Evolutionary conservation across 2,113 vertebrate species (phyloP).

Genomic region (Budorcas taxicolor): DNA sequence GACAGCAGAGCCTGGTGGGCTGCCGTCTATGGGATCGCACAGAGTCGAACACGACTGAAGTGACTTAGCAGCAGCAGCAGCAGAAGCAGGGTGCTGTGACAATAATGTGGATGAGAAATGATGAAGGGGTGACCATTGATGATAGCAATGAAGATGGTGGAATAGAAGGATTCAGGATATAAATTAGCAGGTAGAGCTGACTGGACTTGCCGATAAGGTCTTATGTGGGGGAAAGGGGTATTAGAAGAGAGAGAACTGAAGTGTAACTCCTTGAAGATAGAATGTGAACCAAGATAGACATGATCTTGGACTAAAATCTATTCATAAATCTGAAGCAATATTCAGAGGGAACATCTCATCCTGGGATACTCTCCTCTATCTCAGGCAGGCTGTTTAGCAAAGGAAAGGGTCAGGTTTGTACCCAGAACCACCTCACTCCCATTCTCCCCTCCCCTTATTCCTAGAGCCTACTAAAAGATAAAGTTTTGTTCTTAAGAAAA

Average conservation of each 20-base stretch:
- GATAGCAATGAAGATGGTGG: not conserved
- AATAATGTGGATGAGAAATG: not conserved
- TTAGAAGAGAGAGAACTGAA: not conserved
- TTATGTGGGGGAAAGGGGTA: not conserved
- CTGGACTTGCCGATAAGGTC: not conserved
- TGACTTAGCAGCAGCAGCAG: not conserved
- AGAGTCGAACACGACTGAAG: not conserved
- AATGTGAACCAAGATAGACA: not conserved
- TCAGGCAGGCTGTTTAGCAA: not conserved
- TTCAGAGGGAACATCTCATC: rapidly evolving
- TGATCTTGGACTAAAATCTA: not conserved
- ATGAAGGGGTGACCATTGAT: not conserved
- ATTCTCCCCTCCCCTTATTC: not conserved
- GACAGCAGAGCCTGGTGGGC: not conserved
- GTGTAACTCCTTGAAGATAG: not conserved
- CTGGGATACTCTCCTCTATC: not conserved
- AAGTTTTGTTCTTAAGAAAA: not conserved
- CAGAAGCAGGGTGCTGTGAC: not conserved
- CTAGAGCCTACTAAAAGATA: not conserved
- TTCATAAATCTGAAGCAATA: not conserved
- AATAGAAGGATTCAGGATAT: not conserved
- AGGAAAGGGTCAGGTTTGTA: not conserved
- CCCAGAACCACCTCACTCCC: not conserved
- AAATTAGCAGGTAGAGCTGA: not conserved
- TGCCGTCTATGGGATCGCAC: rapidly evolving